Conservation (phyloP, 2,888 invertebrate species). For the Branchellion lobata region DNA sequence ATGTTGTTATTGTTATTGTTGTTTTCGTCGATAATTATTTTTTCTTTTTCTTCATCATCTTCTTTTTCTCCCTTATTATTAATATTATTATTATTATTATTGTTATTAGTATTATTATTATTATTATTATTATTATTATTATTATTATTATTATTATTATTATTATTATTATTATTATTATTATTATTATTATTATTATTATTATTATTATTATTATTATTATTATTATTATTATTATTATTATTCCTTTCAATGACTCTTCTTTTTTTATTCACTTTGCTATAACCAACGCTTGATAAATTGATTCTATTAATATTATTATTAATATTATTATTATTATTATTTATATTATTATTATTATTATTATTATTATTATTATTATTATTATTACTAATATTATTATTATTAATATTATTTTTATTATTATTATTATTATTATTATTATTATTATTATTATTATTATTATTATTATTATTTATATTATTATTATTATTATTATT, state of each 20-base stretch:
- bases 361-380: neutral
- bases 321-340: too few species aligned
- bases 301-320: too few species aligned
- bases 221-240: constrained; percentile 55
- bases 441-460: neutral
- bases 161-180: constrained; percentile 67
- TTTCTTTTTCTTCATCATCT: constrained; percentile 65
- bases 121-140: constrained; percentile 52
- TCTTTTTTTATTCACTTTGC: too few species aligned
- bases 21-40: constrained; percentile 52
- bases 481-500: neutral
- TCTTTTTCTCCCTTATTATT: constrained; percentile 71
- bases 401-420: neutral
- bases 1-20: neutral
- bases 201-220: neutral
- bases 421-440: neutral
- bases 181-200: neutral
- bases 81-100: neutral
- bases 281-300: too few species aligned
- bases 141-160: constrained; percentile 64
- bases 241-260: too few species aligned
- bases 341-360: constrained; percentile 16
- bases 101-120: neutral
- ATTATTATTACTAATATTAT: neutral
- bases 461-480: neutral